These are phyloP conservation scores for Danionella cerebrum DNA, from an alignment of 2,113 vertebrate genomes.

Conservation along the genomic window DNA sequence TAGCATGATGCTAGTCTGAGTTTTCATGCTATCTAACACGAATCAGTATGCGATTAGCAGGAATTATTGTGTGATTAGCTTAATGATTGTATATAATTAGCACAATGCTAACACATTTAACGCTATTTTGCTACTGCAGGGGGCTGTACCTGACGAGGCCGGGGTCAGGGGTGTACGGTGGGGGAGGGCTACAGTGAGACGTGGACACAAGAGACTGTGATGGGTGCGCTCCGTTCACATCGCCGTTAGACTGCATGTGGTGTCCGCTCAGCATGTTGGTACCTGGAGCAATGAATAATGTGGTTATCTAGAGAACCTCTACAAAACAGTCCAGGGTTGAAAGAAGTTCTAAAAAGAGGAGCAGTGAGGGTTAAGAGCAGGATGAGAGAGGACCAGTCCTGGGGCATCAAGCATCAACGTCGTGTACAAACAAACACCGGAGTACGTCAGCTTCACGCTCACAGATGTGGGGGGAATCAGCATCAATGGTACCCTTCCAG, in stretches of 20 bases:
- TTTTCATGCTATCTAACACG: no score
- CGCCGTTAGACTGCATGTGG: conserved; percentile 79
- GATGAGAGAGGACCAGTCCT: no score
- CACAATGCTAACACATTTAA: not conserved
- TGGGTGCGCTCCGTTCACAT: conserved; percentile 82
- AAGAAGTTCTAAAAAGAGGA: no score
- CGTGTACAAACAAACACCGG: no score
- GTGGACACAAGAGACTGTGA: conserved; percentile 85
- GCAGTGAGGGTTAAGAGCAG: no score
- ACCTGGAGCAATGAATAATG: conserved; percentile 61
- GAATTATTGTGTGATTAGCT: not conserved
- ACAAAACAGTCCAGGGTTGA: no score
- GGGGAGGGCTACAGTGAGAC: conserved; percentile 90
- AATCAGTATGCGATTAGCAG: no score
- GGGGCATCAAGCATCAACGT: no score
- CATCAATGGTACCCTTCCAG: no score
- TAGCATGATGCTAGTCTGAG: no score
- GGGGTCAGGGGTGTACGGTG: conserved; percentile 92
- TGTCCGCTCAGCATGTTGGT: conserved; percentile 80
- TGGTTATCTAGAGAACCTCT: not conserved
- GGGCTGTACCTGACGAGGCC: conserved; percentile 90
- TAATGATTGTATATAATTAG: not conserved
- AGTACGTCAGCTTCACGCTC: no score
- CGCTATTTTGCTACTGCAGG: conserved; percentile 62
- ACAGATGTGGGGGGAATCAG: no score